These are phyloP conservation scores for Flexamia atlantica DNA, from an alignment of 2,888 invertebrate genomes.

Conservation along the genomic window DNA sequence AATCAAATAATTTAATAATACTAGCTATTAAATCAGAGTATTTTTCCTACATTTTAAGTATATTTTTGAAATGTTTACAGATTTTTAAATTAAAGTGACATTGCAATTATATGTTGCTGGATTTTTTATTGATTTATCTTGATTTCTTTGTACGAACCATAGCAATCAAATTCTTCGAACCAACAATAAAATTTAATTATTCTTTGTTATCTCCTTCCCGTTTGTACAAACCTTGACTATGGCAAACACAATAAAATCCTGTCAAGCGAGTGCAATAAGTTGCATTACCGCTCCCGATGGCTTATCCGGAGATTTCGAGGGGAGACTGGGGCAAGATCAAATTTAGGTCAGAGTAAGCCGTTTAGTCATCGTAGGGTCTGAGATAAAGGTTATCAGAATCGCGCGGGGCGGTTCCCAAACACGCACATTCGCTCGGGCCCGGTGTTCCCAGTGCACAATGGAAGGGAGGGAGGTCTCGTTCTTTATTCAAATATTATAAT, in stretches of 20 bases:
- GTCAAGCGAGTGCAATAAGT: background rate
- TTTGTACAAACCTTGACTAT: too few species aligned
- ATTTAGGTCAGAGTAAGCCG: conserved; percentile 53
- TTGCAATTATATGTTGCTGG: too few species aligned
- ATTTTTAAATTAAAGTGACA: too few species aligned
- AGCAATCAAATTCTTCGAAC: too few species aligned
- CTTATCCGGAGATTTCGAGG: conserved; percentile 10
- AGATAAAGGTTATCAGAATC: conserved; percentile 55
- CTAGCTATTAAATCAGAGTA: too few species aligned
- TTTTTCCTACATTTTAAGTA: too few species aligned
- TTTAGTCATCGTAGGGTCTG: conserved; percentile 54
- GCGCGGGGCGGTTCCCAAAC: background rate
- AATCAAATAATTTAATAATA: too few species aligned
- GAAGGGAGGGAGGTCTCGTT: conserved; percentile 62
- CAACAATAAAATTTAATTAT: too few species aligned
- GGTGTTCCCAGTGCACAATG: conserved; percentile 61
- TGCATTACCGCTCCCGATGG: background rate
- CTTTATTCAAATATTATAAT: conserved; percentile 66
- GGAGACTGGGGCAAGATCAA: conserved; percentile 41
- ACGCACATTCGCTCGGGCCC: conserved; percentile 42
- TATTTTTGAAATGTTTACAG: too few species aligned
- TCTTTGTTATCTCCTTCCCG: too few species aligned
- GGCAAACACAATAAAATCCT: background rate
- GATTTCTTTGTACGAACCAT: too few species aligned
- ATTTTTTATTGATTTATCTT: too few species aligned